A percentile compares a stretch with the other conserved stretches of the same genome.
Evolutionary conservation across 2,797 vertebrate genomes (phyloP).

Genomic region (Brotogeris chrysoptera): DNA sequence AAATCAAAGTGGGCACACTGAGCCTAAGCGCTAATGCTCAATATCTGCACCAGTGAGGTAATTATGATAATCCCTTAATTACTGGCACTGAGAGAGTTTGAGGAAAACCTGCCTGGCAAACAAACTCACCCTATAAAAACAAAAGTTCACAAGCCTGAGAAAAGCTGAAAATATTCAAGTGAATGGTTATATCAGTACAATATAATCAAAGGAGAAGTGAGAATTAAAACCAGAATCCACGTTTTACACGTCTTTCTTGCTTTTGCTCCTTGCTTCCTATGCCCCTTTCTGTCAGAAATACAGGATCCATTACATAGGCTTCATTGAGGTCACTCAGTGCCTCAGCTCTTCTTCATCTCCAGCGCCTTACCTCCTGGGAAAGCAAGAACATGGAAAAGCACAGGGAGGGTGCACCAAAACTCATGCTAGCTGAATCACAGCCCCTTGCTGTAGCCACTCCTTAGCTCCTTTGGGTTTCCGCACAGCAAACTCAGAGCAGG

Average conservation of each 20-base stretch:
- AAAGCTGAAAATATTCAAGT: not conserved
- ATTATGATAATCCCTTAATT: constrained; percentile 67
- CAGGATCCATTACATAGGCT: not conserved
- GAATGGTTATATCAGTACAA: not conserved
- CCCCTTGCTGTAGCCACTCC: not conserved
- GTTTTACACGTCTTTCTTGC: not conserved
- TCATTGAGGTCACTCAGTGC: not conserved
- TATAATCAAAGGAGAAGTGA: not conserved
- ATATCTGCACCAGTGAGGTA: constrained; percentile 49
- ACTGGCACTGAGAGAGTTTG: constrained; percentile 43
- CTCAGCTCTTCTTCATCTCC: not conserved
- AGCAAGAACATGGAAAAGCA: not conserved
- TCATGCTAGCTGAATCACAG: not conserved
- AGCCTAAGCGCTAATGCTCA: constrained; percentile 2
- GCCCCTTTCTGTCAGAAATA: not conserved
- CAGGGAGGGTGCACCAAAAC: not conserved
- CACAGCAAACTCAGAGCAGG: not conserved
- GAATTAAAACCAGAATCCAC: not conserved
- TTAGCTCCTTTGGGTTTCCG: not conserved
- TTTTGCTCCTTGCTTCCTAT: not conserved
- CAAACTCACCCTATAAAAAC: constrained; percentile 14
- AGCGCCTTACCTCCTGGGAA: not conserved
- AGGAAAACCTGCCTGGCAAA: constrained; percentile 60
- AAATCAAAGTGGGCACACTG: constrained; percentile 48
- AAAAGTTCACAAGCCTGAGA: not conserved